These are phyloP conservation scores for Zonotrichia leucophrys DNA, from an alignment of 2,113 vertebrate genomes.

Conservation along the genomic window DNA sequence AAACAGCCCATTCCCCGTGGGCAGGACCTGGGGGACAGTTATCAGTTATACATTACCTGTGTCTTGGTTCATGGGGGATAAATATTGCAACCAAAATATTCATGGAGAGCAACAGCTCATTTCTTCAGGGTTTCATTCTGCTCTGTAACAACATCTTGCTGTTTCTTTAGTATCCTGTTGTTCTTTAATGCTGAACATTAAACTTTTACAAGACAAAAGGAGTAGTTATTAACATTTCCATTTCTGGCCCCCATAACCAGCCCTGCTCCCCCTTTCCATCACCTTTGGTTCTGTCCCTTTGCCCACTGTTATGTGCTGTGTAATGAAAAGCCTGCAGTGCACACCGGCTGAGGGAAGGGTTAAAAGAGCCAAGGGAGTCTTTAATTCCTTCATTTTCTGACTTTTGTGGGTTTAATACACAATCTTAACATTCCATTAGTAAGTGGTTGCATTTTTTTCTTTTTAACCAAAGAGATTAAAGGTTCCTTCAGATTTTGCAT, in stretches of 20 bases:
- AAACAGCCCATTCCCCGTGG: not conserved
- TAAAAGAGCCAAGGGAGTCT: slow-evolving; percentile 63
- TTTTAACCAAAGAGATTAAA: slow-evolving; percentile 25
- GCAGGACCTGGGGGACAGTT: not conserved
- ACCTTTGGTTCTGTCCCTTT: slow-evolving; percentile 12
- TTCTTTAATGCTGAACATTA: slow-evolving; percentile 61
- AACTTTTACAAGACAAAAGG: slow-evolving; percentile 63
- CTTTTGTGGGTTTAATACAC: slow-evolving; percentile 70
- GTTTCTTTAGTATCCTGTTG: slow-evolving; percentile 20
- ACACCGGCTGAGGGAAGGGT: slow-evolving; percentile 38
- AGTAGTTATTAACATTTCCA: slow-evolving; percentile 63
- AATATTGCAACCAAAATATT: slow-evolving; percentile 24
- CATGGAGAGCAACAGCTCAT: slow-evolving; percentile 1
- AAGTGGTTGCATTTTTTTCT: slow-evolving; percentile 48
- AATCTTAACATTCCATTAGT: slow-evolving; percentile 70
- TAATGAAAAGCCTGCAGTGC: slow-evolving; percentile 35
- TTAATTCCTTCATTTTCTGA: slow-evolving; percentile 70
- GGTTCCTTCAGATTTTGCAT: slow-evolving; percentile 26
- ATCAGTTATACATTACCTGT: not conserved
- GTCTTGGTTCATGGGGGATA: not conserved
- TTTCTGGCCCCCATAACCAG: slow-evolving; percentile 54
- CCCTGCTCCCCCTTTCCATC: not conserved
- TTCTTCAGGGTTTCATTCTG: slow-evolving; percentile 57
- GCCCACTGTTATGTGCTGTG: not conserved
- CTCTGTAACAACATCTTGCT: slow-evolving; percentile 10